Percentiles rank a stretch among this genome's conserved stretches.
Evolutionary conservation across 2,113 vertebrate species (phyloP).

Genomic region (Sebastes schlegelii): DNA sequence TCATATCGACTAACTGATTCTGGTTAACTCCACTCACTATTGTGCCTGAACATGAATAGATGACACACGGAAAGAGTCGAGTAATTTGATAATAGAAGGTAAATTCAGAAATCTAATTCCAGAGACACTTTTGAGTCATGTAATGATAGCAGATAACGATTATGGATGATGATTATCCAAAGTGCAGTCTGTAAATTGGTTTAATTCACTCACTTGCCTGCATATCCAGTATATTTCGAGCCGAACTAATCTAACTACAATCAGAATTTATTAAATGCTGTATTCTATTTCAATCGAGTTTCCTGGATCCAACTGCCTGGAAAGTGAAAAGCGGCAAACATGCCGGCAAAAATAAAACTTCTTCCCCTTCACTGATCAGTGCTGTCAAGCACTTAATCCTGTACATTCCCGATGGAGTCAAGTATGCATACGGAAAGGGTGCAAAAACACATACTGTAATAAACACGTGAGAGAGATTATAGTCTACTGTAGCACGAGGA

Average conservation of each 20-base stretch:
- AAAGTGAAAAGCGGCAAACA: not conserved
- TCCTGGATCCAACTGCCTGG: slow-evolving; percentile 11
- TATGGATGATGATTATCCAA: not conserved
- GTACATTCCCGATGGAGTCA: slow-evolving; percentile 13
- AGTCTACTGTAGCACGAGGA: slow-evolving; percentile 10
- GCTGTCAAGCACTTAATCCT: slow-evolving; percentile 17
- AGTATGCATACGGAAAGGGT: slow-evolving; percentile 33
- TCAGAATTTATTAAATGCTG: not conserved
- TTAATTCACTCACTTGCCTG: slow-evolving; percentile 18
- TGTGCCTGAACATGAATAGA: not conserved
- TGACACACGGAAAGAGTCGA: not conserved
- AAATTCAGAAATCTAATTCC: slow-evolving; percentile 45
- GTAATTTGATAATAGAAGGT: slow-evolving; percentile 19
- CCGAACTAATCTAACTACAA: not conserved
- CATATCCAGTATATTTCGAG: slow-evolving; percentile 3
- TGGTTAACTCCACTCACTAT: not conserved
- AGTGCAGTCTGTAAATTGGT: slow-evolving; percentile 5
- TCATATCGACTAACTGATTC: not conserved
- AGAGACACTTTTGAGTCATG: not conserved
- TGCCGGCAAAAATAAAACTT: not conserved
- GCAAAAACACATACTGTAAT: slow-evolving; percentile 32
- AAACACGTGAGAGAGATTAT: slow-evolving; percentile 56
- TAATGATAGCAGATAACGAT: not conserved
- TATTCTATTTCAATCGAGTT: not conserved
- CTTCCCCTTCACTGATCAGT: not conserved